These are phyloP conservation scores for Temnothorax ravouxi DNA, from an alignment of 2,888 invertebrate genomes.

Conservation along the genomic window DNA sequence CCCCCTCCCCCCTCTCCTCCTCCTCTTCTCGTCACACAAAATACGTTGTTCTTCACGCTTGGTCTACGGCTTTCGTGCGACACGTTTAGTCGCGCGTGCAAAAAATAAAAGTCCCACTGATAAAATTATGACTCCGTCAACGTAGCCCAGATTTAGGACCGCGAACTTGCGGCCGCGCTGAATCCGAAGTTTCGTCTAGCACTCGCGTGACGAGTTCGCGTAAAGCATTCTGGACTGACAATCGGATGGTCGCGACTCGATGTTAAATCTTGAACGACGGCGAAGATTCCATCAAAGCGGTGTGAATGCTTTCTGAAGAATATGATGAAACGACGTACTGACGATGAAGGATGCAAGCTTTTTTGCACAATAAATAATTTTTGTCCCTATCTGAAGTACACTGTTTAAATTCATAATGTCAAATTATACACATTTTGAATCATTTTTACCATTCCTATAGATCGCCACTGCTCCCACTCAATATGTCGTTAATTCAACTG, in stretches of 20 bases:
- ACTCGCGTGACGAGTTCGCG: not conserved
- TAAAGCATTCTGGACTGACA: not conserved
- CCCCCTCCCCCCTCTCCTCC: not conserved
- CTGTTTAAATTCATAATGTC: too few species aligned
- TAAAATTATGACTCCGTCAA: constrained; percentile 28
- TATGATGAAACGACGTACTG: not conserved
- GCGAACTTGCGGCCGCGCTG: not conserved
- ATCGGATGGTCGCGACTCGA: not conserved
- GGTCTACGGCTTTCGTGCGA: constrained; percentile 40
- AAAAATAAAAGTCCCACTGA: constrained; percentile 20
- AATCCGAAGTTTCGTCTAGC: constrained; percentile 19
- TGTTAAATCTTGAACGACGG: not conserved
- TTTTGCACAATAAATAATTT: not conserved
- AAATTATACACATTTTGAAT: too few species aligned
- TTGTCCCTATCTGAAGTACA: not conserved
- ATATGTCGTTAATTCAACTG: too few species aligned
- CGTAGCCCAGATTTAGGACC: not conserved
- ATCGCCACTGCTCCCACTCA: too few species aligned
- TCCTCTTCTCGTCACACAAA: constrained; percentile 16
- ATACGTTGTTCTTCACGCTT: constrained; percentile 43
- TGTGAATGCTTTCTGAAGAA: not conserved
- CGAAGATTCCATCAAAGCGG: not conserved
- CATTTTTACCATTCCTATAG: too few species aligned
- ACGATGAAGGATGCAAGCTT: not conserved
- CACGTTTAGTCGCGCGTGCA: constrained; percentile 41